Percentiles rank a stretch among this genome's conserved stretches.
phyloP scores from a whole-genome alignment of 1,140 invertebrate genomes.

The Mycetomoellerius zeteki region DNA sequence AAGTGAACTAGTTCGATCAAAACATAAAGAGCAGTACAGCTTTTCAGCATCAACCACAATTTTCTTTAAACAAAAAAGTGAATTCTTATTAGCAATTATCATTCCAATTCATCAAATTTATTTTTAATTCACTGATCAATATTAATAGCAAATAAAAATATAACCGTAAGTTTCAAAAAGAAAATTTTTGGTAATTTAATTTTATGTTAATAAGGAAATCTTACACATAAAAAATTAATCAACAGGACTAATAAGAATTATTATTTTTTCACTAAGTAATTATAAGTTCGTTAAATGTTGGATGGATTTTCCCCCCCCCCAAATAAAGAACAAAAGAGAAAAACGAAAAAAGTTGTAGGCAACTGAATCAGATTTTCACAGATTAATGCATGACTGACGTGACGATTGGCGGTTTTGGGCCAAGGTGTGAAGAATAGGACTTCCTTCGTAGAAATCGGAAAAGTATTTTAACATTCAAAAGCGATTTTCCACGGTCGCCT shows the following conservation, averaged over 20 bases:
- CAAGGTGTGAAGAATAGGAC: constrained; percentile 72
- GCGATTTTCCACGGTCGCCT: constrained; percentile 65
- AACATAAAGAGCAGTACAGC: constrained; percentile 48
- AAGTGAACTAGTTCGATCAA: constrained; percentile 55
- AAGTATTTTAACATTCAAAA: constrained; percentile 71
- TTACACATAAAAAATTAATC: neutral
- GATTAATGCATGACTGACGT: constrained; percentile 31
- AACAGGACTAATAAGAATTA: neutral
- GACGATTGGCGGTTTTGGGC: constrained; percentile 17
- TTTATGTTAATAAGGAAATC: constrained; percentile 1
- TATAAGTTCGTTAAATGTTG: neutral
- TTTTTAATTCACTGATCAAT: neutral
- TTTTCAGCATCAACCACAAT: neutral
- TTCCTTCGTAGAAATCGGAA: constrained; percentile 40
- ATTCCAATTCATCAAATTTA: neutral
- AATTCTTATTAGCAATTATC: neutral
- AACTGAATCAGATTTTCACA: constrained; percentile 57
- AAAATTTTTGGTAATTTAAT: neutral
- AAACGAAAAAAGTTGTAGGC: neutral
- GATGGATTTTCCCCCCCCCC: too few species aligned
- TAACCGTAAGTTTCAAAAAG: neutral
- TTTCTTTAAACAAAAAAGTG: neutral
- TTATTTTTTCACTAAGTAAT: neutral
- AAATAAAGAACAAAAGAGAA: neutral
- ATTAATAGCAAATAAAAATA: neutral